phyloP scores from a whole-genome alignment of 2,113 vertebrate genomes.

The Corythoichthys intestinalis region DNA sequence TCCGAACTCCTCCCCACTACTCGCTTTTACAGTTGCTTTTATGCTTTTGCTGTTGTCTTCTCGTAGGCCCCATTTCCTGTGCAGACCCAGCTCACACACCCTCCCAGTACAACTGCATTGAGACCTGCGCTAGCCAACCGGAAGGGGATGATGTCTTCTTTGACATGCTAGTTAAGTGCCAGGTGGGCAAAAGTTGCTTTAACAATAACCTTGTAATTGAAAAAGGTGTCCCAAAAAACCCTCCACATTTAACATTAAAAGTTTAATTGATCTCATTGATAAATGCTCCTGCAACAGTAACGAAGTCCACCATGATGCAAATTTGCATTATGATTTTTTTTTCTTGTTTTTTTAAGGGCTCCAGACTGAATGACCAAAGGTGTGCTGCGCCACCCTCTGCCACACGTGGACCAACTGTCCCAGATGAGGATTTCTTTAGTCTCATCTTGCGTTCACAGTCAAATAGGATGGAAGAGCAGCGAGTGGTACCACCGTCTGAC shows the following conservation, averaged over 20 bases:
- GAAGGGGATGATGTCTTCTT: constrained; percentile 91
- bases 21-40: not conserved
- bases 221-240: too few species aligned
- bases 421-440: constrained; percentile 94
- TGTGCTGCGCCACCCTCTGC: constrained; percentile 80
- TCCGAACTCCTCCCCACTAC: too few species aligned
- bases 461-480: constrained; percentile 93
- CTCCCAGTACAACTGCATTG: constrained; percentile 71
- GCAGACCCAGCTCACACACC: constrained; percentile 48
- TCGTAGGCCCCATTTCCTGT: constrained; percentile 27
- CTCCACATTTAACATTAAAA: too few species aligned
- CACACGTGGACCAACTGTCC: constrained; percentile 83
- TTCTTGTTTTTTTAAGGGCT: constrained; percentile 72
- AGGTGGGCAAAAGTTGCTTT: constrained; percentile 66
- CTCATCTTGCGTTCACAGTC: constrained; percentile 90
- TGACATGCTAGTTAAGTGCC: constrained; percentile 88
- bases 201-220: too few species aligned
- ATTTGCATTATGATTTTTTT: not conserved
- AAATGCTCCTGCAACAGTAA: too few species aligned
- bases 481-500: constrained; percentile 77
- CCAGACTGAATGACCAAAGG: constrained; percentile 90
- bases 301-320: not conserved
- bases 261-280: too few species aligned
- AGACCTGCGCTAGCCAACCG: constrained; percentile 62
- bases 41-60: constrained; percentile 2